phyloP scores from a whole-genome alignment of 2,888 invertebrate genomes.

The Barypeithes pellucidus region DNA sequence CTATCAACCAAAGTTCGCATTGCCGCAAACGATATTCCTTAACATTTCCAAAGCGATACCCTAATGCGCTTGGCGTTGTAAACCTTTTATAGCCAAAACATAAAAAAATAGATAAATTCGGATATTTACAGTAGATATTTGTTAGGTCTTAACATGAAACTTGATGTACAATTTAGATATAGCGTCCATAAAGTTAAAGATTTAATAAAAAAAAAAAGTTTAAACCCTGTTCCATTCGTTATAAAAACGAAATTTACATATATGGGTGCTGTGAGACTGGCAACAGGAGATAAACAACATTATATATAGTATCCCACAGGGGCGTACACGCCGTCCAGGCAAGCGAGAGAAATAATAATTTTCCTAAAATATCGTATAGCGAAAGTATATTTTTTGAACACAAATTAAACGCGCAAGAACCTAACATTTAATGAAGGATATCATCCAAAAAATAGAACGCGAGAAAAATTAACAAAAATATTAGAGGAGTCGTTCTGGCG shows the following conservation, averaged over 20 bases:
- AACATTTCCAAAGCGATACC: too few species aligned
- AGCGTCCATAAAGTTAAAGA: neutral
- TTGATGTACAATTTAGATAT: neutral
- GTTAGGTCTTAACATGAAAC: neutral
- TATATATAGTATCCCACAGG: neutral
- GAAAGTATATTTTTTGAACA: too few species aligned
- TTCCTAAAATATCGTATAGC: too few species aligned
- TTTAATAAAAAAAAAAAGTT: neutral
- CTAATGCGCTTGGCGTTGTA: neutral
- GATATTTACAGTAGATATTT: slow-evolving; percentile 6
- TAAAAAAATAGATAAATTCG: neutral
- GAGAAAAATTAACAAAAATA: too few species aligned
- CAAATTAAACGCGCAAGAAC: too few species aligned
- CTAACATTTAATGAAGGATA: too few species aligned
- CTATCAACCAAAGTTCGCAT: too few species aligned
- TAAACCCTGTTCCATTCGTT: neutral
- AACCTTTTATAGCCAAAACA: neutral
- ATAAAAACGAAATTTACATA: neutral
- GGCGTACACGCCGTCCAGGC: too few species aligned
- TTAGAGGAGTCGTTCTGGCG: too few species aligned
- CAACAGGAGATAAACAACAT: neutral
- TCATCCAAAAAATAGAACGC: too few species aligned
- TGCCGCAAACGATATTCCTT: too few species aligned
- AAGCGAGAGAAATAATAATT: too few species aligned
- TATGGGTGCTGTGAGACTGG: neutral